Conservation (phyloP, 2,113 vertebrate species). For the Trogon melanurus region DNA sequence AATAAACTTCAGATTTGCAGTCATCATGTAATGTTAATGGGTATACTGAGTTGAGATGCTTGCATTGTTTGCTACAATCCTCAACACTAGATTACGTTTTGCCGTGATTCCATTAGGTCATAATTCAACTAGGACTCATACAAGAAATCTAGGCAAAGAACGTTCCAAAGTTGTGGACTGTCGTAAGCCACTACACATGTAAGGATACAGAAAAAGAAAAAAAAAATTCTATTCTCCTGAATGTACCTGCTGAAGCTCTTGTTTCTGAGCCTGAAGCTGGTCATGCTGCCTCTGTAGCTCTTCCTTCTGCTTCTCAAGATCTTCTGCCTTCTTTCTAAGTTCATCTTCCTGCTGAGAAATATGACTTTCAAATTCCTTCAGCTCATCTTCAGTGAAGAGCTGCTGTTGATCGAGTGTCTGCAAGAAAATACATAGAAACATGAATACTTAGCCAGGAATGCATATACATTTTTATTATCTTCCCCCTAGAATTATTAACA, state of each 20-base stretch:
- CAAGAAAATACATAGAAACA: background rate
- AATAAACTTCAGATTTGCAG: background rate
- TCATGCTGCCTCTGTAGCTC: constrained; percentile 91
- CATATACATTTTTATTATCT: background rate
- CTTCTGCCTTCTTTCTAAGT: constrained; percentile 83
- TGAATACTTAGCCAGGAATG: background rate
- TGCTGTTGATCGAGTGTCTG: constrained; percentile 94
- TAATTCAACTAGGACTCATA: background rate
- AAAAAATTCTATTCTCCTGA: background rate
- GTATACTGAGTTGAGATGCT: background rate
- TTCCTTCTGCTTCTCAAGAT: constrained; percentile 90
- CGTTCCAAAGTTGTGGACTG: background rate
- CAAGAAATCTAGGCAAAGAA: background rate
- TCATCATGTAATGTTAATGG: background rate
- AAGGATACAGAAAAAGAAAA: background rate
- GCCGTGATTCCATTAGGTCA: background rate
- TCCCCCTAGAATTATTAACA: background rate
- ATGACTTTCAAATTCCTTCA: constrained; percentile 92
- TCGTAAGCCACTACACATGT: background rate
- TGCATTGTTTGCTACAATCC: background rate
- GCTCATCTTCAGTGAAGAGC: constrained; percentile 91
- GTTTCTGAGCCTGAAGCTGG: constrained; percentile 91
- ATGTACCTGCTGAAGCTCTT: constrained; percentile 89
- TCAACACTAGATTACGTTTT: background rate
- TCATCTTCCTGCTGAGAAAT: constrained; percentile 88